Evolutionary conservation across 2,888 invertebrate genomes (phyloP), one percentile per base, ranked within the genome.

Genomic region (Hypena proboscidalis): DNA sequence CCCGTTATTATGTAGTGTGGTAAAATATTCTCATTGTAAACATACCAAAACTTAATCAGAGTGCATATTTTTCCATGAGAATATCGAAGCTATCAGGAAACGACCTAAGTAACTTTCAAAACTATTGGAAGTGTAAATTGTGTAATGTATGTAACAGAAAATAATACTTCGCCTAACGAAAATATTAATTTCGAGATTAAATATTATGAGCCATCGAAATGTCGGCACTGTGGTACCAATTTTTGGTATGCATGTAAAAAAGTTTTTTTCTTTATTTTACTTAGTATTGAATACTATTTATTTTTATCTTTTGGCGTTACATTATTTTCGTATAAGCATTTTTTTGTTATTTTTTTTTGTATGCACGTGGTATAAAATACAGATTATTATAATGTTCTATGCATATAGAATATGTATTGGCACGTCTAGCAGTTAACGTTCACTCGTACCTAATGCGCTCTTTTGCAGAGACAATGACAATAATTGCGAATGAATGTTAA

Each of bases 311-410:
- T 30, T 29, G 11, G 22, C 4, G 31, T 44, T 48, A 39, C 48
- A 51, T 31, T 22, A 25, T 46, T 55, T 45, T 58, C 39, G 45
- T 42, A 44, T 37, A 33, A 34, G 32, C 34, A 9, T 10, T 11
- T 17, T 43, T 36, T 45, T 41, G 20, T 29, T 38, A 26, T 29
- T 40, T 32, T 42, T 50, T 44, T 40, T 44, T 51, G 31, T 44
- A 29, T 53, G 31, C 38, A 58, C 37, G 35, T 43, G 47, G 39
- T 51, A 51, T 62, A 43, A 51, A 63, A 63, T 63, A 61, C 60
- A 59, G 56, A 61, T 58, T 62, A 62, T 61, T 61, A 45, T 54
- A 55, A 59, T 61, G 35, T 51, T 49, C 38, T 32, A 44, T 45
- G 48, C 46, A 42, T 63, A 60, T 40, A 42, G 51, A 34, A 63